phyloP scores from a whole-genome alignment of 1,140 invertebrate species.

The Sitophilus oryzae region DNA sequence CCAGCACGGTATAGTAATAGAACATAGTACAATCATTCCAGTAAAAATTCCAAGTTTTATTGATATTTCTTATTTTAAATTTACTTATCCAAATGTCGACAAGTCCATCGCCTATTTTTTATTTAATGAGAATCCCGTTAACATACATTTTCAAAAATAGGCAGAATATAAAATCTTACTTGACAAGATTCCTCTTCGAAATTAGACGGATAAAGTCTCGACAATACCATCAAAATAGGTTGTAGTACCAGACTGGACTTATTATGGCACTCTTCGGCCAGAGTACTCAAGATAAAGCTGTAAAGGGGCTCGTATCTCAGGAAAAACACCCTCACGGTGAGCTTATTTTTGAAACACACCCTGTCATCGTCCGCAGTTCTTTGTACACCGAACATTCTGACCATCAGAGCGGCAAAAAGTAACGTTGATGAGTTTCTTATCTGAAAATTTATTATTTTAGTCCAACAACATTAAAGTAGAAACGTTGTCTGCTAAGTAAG shows the following conservation, averaged over 20 bases:
- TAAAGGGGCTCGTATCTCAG: slow-evolving; percentile 73
- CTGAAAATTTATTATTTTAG: too few relatives aligned
- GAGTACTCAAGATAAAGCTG: slow-evolving; percentile 67
- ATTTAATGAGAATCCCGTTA: too few relatives aligned
- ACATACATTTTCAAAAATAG: not conserved
- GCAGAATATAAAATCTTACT: slow-evolving; percentile 42
- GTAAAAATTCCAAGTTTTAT: too few relatives aligned
- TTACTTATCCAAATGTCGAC: too few relatives aligned
- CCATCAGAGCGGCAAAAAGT: slow-evolving; percentile 77
- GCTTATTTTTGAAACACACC: slow-evolving; percentile 67
- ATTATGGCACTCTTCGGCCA: slow-evolving; percentile 49
- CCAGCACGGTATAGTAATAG: too few relatives aligned
- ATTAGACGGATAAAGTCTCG: slow-evolving; percentile 68
- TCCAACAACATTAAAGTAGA: slow-evolving; percentile 12
- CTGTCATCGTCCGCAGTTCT: slow-evolving; percentile 67
- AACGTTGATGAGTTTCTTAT: slow-evolving; percentile 83
- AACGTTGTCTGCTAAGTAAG: too few relatives aligned
- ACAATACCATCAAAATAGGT: slow-evolving; percentile 73
- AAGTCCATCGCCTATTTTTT: too few relatives aligned
- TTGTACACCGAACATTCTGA: slow-evolving; percentile 85
- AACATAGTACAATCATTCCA: too few relatives aligned
- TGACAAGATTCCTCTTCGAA: slow-evolving; percentile 55
- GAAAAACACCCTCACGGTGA: slow-evolving; percentile 78
- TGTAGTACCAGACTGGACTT: slow-evolving; percentile 53
- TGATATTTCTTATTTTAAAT: too few relatives aligned